Evolutionary conservation across 2,888 invertebrate genomes (phyloP).

Genomic region (Tupiocoris notatus): DNA sequence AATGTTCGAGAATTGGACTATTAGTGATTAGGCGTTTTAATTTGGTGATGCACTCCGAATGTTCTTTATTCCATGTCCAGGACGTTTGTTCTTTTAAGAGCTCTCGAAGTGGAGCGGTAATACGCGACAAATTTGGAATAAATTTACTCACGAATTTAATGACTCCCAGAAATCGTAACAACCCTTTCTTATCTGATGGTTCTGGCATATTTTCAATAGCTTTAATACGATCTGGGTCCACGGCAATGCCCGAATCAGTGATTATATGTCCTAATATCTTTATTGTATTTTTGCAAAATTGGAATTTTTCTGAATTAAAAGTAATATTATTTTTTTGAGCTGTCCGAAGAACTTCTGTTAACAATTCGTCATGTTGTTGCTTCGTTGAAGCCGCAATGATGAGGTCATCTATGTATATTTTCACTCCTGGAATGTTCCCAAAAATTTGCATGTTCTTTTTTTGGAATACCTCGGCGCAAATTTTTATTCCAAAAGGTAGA

Average conservation of each 20-base stretch:
- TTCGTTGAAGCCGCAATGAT: conserved; percentile 21
- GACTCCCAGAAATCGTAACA: conserved; percentile 11
- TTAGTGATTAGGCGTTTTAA: not conserved
- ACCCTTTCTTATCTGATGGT: not conserved
- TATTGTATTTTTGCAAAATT: conserved; percentile 1
- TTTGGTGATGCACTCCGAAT: not conserved
- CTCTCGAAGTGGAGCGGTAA: not conserved
- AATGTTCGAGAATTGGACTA: conserved; percentile 10
- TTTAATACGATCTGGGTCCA: not conserved
- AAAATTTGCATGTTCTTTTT: conserved; percentile 30
- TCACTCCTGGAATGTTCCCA: conserved; percentile 33
- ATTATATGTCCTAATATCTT: conserved; percentile 8
- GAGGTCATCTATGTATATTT: conserved; percentile 43
- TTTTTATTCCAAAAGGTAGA: conserved; percentile 40
- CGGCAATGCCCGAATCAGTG: not conserved
- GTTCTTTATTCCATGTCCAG: not conserved
- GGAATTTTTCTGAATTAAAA: not conserved
- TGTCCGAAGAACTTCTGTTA: not conserved
- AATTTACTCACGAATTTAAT: too few species aligned
- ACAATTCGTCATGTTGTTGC: conserved; percentile 40
- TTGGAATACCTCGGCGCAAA: conserved; percentile 39
- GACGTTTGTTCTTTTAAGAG: not conserved
- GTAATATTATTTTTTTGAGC: conserved; percentile 1
- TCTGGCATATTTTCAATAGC: conserved; percentile 11
- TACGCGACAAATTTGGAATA: conserved; percentile 1